Evolutionary conservation across 2,888 invertebrate genomes (phyloP).

Genomic region (Diadromus collaris): DNA sequence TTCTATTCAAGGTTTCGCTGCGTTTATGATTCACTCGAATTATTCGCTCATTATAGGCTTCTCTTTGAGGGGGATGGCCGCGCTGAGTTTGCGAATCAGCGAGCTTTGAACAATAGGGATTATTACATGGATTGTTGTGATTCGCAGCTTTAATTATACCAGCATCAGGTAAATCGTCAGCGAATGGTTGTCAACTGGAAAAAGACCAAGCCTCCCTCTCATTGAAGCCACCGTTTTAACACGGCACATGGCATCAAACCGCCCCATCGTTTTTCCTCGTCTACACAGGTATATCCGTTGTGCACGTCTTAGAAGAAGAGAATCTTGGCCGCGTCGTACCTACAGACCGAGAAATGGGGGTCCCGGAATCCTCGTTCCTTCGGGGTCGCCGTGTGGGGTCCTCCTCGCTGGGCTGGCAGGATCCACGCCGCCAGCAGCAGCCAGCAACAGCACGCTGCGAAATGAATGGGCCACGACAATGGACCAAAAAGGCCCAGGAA

Average conservation of each 20-base stretch:
- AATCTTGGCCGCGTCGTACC: slow-evolving; percentile 66
- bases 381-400: slow-evolving; percentile 78
- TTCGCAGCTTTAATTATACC: background rate
- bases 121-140: slow-evolving; percentile 21
- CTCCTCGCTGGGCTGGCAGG: slow-evolving; percentile 63
- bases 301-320: slow-evolving; percentile 58
- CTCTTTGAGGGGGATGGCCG: background rate
- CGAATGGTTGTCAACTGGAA: slow-evolving; percentile 19
- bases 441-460: slow-evolving; percentile 58
- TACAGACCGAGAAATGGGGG: slow-evolving; percentile 56
- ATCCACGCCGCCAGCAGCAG: slow-evolving; percentile 67
- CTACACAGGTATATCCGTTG: slow-evolving; percentile 45
- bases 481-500: slow-evolving; percentile 71
- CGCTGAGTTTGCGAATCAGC: slow-evolving; percentile 15
- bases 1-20: slow-evolving; percentile 44
- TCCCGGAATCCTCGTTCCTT: slow-evolving; percentile 67
- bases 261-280: slow-evolving; percentile 30
- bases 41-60: slow-evolving; percentile 29
- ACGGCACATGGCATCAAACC: slow-evolving; percentile 32
- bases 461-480: slow-evolving; percentile 71
- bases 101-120: slow-evolving; percentile 29
- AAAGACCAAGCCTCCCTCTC: slow-evolving; percentile 15
- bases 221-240: slow-evolving; percentile 21
- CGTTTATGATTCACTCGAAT: slow-evolving; percentile 49
- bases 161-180: slow-evolving; percentile 30